These are phyloP conservation scores for Platysteira castanea DNA, from an alignment of 2,113 vertebrate species.

Conservation along the genomic window DNA sequence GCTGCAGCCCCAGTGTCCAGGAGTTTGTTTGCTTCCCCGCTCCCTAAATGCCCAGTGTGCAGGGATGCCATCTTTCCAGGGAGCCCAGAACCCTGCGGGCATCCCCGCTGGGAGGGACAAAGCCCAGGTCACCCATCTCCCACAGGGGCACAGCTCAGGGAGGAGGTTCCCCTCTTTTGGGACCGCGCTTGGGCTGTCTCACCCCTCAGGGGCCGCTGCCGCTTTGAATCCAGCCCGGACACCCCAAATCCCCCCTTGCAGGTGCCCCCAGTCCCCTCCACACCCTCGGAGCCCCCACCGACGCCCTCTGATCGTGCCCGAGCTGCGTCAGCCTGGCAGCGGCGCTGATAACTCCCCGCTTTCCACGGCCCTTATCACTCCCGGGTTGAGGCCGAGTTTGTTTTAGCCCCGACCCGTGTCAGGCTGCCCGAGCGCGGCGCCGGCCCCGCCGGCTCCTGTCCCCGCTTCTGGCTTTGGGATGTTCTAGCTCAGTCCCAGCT, in stretches of 20 bases:
- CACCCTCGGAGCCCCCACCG: rapidly evolving
- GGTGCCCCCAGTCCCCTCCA: background rate
- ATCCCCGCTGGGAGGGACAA: background rate
- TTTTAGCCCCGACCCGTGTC: background rate
- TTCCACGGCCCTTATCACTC: background rate
- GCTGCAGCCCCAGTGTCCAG: background rate
- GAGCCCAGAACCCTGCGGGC: rapidly evolving
- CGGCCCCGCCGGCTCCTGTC: background rate
- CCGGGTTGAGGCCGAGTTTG: background rate
- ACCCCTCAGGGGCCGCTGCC: background rate
- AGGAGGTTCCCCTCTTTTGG: background rate
- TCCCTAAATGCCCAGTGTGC: rapidly evolving
- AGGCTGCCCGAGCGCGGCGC: background rate
- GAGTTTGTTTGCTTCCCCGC: background rate
- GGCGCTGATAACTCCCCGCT: background rate
- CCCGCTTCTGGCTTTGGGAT: background rate
- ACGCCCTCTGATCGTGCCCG: background rate
- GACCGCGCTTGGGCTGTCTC: background rate
- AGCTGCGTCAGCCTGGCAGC: background rate
- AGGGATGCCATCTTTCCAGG: too few species aligned
- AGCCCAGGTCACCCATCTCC: background rate
- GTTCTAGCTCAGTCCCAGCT: background rate
- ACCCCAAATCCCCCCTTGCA: background rate
- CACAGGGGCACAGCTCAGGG: rapidly evolving
- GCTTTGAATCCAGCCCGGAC: background rate